These are phyloP conservation scores for Pogoniulus pusillus DNA, from an alignment of 2,797 vertebrate species.

Conservation along the genomic window DNA sequence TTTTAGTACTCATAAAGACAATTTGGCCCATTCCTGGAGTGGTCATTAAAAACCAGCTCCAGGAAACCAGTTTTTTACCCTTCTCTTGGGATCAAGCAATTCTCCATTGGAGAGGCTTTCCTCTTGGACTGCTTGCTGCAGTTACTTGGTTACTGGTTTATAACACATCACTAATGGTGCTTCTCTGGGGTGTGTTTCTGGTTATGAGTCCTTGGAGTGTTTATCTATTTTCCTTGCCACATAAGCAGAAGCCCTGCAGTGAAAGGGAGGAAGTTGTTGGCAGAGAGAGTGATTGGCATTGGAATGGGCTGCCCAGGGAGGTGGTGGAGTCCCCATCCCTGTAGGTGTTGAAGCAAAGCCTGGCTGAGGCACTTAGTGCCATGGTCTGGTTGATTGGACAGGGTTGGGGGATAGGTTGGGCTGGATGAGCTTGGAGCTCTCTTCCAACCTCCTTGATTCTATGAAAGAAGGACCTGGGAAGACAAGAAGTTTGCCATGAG, in stretches of 20 bases:
- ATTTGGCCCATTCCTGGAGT: not conserved
- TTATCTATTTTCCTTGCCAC: not conserved
- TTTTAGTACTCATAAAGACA: not conserved
- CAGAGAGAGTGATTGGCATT: too few relatives aligned
- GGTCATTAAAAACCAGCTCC: slow-evolving; percentile 1
- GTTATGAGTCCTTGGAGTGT: not conserved
- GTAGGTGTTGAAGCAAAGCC: too few relatives aligned
- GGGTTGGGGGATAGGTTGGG: too few relatives aligned
- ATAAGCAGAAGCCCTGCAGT: not conserved
- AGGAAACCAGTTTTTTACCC: not conserved
- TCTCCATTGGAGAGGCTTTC: not conserved
- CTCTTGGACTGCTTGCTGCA: not conserved
- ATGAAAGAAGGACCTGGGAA: too few relatives aligned
- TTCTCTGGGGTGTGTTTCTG: not conserved
- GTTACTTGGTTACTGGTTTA: not conserved
- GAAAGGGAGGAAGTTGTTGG: too few relatives aligned
- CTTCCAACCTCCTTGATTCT: too few relatives aligned
- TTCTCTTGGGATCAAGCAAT: not conserved
- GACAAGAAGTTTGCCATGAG: too few relatives aligned
- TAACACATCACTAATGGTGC: not conserved
- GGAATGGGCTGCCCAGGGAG: too few relatives aligned
- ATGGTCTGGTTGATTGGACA: too few relatives aligned
- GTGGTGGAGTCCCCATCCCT: too few relatives aligned
- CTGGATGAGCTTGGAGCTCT: too few relatives aligned
- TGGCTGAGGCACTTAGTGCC: too few relatives aligned